phyloP scores from a whole-genome alignment of 2,797 vertebrate genomes.

The Dermochelys coriacea region DNA sequence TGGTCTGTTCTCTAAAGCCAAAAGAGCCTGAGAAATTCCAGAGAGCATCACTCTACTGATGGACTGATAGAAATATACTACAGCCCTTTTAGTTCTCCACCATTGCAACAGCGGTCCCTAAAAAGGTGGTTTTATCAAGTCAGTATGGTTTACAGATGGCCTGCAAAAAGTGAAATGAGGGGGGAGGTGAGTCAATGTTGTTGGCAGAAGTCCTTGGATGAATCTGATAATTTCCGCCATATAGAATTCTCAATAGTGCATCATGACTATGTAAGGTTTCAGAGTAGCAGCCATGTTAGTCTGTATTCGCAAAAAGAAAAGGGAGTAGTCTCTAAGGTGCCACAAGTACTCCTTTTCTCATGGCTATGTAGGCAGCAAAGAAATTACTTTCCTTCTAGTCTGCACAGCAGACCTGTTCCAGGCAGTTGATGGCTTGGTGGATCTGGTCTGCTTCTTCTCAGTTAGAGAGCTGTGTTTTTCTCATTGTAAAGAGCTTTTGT shows the following conservation, averaged over 20 bases:
- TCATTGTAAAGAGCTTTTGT: too few species aligned
- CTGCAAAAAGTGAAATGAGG: not conserved
- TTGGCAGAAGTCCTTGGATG: not conserved
- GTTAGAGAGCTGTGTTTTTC: too few species aligned
- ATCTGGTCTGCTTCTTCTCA: too few species aligned
- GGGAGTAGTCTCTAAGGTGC: too few species aligned
- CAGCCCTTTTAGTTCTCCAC: not conserved
- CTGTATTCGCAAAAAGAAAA: too few species aligned
- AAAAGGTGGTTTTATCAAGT: not conserved
- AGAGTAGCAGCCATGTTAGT: too few species aligned
- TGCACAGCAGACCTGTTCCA: too few species aligned
- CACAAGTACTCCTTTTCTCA: too few species aligned
- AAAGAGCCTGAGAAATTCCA: not conserved
- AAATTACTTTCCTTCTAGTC: not conserved
- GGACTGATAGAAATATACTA: not conserved
- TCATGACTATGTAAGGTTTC: not conserved
- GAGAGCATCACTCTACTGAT: not conserved
- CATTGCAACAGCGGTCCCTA: not conserved
- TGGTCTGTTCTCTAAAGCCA: not conserved
- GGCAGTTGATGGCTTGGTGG: too few species aligned
- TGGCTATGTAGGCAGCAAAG: not conserved
- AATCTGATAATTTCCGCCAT: not conserved
- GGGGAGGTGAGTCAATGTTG: not conserved
- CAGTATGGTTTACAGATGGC: not conserved
- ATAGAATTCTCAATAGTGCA: not conserved